Conservation (phyloP, 2,113 vertebrate species). For the Cochlearius cochlearius region DNA sequence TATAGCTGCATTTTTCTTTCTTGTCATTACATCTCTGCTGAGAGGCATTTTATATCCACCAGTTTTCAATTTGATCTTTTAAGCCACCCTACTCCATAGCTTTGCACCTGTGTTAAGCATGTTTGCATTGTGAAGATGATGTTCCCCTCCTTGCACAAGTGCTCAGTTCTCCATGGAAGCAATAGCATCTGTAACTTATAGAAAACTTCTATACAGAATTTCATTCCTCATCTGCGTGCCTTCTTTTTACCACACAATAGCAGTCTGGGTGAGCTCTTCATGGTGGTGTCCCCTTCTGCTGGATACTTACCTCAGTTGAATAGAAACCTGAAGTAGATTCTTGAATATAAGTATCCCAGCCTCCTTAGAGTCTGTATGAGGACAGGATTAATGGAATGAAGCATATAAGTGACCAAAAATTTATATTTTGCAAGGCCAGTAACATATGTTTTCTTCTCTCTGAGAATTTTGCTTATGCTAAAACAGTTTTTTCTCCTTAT, state of each 20-base stretch:
- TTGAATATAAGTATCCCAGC: neutral
- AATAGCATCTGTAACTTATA: neutral
- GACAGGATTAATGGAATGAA: neutral
- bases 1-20: neutral
- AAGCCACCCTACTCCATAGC: neutral
- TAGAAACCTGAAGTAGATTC: neutral
- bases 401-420: neutral
- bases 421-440: neutral
- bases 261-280: neutral
- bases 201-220: neutral
- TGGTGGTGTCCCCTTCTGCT: neutral
- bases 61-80: neutral
- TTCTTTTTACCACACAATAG: neutral
- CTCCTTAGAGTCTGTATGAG: neutral
- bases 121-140: neutral
- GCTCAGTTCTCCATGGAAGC: neutral
- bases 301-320: neutral
- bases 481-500: neutral
- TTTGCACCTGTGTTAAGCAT: neutral
- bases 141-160: neutral
- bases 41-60: neutral
- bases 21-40: neutral
- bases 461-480: neutral
- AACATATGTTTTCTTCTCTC: neutral
- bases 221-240: neutral